These are phyloP conservation scores for Poecilia wingei DNA, from an alignment of 2,797 vertebrate species.

Conservation along the genomic window DNA sequence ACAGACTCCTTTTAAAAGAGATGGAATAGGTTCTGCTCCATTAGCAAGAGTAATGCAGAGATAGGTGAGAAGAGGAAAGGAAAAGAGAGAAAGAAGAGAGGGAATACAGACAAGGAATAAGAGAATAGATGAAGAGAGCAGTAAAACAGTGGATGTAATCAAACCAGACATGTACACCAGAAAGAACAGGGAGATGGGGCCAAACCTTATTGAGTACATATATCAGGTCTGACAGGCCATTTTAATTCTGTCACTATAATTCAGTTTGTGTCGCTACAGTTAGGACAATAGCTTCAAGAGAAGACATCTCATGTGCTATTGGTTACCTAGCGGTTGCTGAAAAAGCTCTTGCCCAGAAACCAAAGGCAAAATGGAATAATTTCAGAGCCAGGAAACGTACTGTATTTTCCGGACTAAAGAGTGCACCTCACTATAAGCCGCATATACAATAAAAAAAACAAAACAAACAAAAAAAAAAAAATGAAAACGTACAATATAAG, in stretches of 20 bases:
- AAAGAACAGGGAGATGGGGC: conserved; percentile 26
- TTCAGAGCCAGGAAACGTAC: background rate
- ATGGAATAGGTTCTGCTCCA: conserved; percentile 36
- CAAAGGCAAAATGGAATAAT: background rate
- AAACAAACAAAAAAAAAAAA: too few species aligned
- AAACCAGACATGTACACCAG: conserved; percentile 47
- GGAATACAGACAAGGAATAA: conserved; percentile 13
- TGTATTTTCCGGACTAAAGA: too few species aligned
- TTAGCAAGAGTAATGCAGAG: conserved; percentile 37
- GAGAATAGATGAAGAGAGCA: conserved; percentile 39
- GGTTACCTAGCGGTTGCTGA: conserved; percentile 5
- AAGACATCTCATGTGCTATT: conserved; percentile 34
- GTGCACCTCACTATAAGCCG: too few species aligned
- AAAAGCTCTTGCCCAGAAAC: conserved; percentile 8
- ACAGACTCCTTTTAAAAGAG: conserved; percentile 18
- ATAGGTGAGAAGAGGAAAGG: background rate
- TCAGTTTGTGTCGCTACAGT: conserved; percentile 53
- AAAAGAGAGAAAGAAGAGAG: background rate
- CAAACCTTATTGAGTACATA: conserved; percentile 66
- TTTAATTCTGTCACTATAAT: conserved; percentile 71
- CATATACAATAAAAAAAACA: too few species aligned
- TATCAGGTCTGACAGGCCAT: conserved; percentile 70
- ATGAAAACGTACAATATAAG: too few species aligned
- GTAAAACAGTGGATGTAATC: conserved; percentile 44
- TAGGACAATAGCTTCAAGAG: conserved; percentile 46